Percentiles rank a stretch among this genome's conserved stretches.
Evolutionary conservation across 2,888 invertebrate genomes (phyloP).

Genomic region (Perizoma flavofasciatum): DNA sequence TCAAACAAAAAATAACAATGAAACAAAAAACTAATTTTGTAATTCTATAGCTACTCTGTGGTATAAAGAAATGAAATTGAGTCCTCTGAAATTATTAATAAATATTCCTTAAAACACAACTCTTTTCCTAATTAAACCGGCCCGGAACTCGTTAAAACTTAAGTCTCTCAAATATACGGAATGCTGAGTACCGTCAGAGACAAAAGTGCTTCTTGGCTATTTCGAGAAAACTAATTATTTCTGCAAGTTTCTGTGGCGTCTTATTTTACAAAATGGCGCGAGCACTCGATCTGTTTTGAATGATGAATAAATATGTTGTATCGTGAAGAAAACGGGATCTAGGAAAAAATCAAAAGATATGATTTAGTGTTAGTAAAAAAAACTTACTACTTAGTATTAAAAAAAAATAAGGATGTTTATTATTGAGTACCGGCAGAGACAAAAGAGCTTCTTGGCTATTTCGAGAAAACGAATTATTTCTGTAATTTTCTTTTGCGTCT

Average conservation of each 20-base stretch:
- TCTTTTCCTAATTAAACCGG: slow-evolving; percentile 14
- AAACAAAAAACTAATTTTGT: no score
- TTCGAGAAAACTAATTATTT: slow-evolving; percentile 27
- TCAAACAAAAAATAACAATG: no score
- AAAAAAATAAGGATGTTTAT: no score
- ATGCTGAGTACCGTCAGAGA: slow-evolving; percentile 15
- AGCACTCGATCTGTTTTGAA: no score
- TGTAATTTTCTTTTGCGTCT: background rate
- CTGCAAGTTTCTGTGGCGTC: background rate
- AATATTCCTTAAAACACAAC: slow-evolving; percentile 11
- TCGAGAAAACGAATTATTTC: slow-evolving; percentile 26
- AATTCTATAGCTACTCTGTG: no score
- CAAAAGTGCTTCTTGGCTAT: slow-evolving; percentile 23
- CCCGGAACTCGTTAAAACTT: slow-evolving; percentile 25
- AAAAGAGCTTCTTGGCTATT: slow-evolving; percentile 23
- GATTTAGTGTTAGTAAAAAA: no score
- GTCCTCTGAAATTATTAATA: slow-evolving; percentile 4
- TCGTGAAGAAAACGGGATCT: no score
- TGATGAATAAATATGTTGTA: no score
- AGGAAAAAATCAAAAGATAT: no score
- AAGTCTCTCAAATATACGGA: slow-evolving; percentile 18
- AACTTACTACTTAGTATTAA: no score
- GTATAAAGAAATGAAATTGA: background rate
- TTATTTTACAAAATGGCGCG: no score
- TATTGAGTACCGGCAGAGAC: slow-evolving; percentile 10